phyloP scores from a whole-genome alignment of 1,140 invertebrate genomes.

The Lamellibrachia luymesi region DNA sequence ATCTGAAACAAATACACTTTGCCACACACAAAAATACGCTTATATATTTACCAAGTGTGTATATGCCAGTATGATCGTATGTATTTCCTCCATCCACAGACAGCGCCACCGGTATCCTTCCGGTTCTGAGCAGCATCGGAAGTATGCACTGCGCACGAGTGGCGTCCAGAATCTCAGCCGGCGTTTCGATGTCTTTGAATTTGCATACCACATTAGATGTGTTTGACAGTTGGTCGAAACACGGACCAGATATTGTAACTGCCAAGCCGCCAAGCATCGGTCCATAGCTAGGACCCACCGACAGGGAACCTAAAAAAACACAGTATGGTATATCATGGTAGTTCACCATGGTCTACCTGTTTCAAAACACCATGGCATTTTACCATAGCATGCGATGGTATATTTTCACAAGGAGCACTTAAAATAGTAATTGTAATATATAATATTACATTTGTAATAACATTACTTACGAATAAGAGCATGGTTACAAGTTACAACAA shows the following conservation, averaged over 20 bases:
- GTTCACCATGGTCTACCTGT: background rate
- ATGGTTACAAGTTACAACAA: background rate
- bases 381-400: background rate
- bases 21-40: background rate
- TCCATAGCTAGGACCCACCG: background rate
- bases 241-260: background rate
- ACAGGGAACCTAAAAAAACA: background rate
- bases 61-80: background rate
- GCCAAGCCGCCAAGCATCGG: background rate
- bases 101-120: background rate
- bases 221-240: background rate
- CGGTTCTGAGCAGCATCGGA: background rate
- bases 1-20: background rate
- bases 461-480: background rate
- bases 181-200: background rate
- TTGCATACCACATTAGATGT: background rate
- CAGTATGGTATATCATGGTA: background rate
- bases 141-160: background rate
- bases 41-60: background rate
- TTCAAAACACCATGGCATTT: background rate
- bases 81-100: background rate
- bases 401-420: background rate
- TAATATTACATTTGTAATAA: background rate
- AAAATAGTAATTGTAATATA: background rate
- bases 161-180: background rate